Evolutionary conservation across 2,113 vertebrate genomes (phyloP), one percentile per base, ranked within the genome.

Genomic region (Gymnarchus niloticus): DNA sequence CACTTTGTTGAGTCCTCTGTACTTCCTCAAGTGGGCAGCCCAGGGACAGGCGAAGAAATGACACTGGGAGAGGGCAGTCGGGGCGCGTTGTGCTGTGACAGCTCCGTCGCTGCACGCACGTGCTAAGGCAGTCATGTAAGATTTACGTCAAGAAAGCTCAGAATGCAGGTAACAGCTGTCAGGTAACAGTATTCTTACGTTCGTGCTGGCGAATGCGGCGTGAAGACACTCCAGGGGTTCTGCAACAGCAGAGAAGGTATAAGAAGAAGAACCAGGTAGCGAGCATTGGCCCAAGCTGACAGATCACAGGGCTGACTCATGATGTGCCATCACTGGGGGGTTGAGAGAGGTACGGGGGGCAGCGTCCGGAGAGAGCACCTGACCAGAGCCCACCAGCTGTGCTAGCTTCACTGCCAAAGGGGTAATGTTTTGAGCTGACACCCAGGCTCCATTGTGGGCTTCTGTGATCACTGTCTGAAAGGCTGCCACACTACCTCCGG

Each of bases 241-340:
- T 54, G 51, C 77, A 82, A n/a, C 51, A 54, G 73, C 37, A 19
- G 33, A 37, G 61, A 54, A 33, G 28, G 48, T 49, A 54, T 41
- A 6, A 56, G 51, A 12, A 54, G 51, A 81, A 5, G 12, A 82
- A 54, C 3, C 56, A 41, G 80, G 76, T 41, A 48, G 44, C 44
- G 21, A 19, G 76, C 9, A 48, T 21, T 48, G 76, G 44, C 44
- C 76, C 21, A 48, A 41, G 80, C 80, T 83, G 57, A 51, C 57
- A 37, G 73, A 85, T 57, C 52, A 57, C 78, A 86, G 33, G n/a
- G 44, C 80, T 83, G 81, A 86, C 81, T 83, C 57, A 69, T 76
- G 76, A 48, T 78, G 52, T 37, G 23, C 44, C 8, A 37, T n/a
- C 23, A 78, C 44, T 48, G 41, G 73, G 41, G 73, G 44, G 23